Evolutionary conservation across 1,140 invertebrate genomes (phyloP), one percentile per base, ranked within the genome.

Genomic region (Spodoptera litura): DNA sequence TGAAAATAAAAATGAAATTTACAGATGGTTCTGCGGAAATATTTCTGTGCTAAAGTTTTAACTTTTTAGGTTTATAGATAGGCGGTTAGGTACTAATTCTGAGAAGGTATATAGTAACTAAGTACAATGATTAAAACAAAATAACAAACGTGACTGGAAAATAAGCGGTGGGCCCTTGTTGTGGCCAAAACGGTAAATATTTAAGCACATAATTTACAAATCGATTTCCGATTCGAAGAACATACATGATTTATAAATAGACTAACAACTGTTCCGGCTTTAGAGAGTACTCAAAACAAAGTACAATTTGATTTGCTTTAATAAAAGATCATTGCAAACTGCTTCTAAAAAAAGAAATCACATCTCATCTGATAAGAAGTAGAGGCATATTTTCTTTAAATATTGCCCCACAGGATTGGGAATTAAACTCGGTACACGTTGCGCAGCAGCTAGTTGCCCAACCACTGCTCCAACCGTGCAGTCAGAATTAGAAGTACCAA

Each of bases 1-100:
- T 98, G 87, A 95, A 79, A 8, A 20, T 2, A 58, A 58, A 53
- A 15, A 25, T 44, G 4, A 12, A 25, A 12, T 72, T 4, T 9
- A 11, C 1, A 20, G 20, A 20, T 20, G 20, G 20, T 20, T 20
- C 1, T 20, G 20, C 20, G 20, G 6, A 5, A 38, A 9, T 11
- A 35, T 6, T 15, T 44, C 4, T 49, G 20, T 44, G 2, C n/a
- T 56, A 10, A 9, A 13, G 35, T 10, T 35, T 62, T 4, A 25
- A 58, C 4, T n/a, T 20, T 58, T 15, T n/a, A 15, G 15, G 8
- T 1, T 15, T 58, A 4, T 15, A 20, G n/a, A 9, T 58, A 58
- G 20, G 2, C 8, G 52, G 11, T n/a, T 20, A 20, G 20, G 20
- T 20, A 13, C 52, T 55, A n/a, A 55, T 55, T 55, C 38, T 44